A percentile compares a stretch with the other conserved stretches of the same genome.
phyloP scores from a whole-genome alignment of 2,888 invertebrate species.

The Tenthredo amoena region DNA sequence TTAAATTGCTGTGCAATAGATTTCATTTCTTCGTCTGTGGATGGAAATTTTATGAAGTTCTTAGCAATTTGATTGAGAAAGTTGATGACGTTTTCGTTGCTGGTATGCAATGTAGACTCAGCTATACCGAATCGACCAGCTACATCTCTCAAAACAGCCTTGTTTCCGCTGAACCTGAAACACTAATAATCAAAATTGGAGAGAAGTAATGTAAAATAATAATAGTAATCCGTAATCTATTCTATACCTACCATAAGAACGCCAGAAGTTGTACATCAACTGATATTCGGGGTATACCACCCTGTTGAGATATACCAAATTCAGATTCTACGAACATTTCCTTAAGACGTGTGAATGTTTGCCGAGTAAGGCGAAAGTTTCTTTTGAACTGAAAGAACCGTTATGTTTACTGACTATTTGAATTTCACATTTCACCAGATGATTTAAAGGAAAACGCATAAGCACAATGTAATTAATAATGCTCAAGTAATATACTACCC shows the following conservation, averaged over 20 bases:
- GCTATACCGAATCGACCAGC: not conserved
- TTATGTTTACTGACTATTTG: not conserved
- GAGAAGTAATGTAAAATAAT: not conserved
- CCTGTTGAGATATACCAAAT: not conserved
- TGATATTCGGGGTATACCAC: not conserved
- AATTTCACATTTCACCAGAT: not conserved
- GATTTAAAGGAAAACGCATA: too few relatives aligned
- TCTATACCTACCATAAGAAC: not conserved
- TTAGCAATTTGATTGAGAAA: not conserved
- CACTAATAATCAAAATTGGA: not conserved
- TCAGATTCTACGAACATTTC: not conserved
- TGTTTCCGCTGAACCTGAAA: constrained; percentile 9
- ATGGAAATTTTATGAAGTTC: not conserved
- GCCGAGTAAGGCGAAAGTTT: not conserved
- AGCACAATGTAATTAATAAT: not conserved
- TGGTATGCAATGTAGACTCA: not conserved
- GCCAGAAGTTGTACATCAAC: not conserved
- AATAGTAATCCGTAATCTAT: not conserved
- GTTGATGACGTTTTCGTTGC: not conserved
- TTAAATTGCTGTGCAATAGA: not conserved
- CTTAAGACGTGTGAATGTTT: not conserved
- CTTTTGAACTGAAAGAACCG: not conserved
- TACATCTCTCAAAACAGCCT: not conserved
- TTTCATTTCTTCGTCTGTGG: not conserved
- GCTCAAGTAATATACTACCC: not conserved